Base-by-base conservation (phyloP, 2,113 vertebrate genomes). In the Rhea americana region DNA sequence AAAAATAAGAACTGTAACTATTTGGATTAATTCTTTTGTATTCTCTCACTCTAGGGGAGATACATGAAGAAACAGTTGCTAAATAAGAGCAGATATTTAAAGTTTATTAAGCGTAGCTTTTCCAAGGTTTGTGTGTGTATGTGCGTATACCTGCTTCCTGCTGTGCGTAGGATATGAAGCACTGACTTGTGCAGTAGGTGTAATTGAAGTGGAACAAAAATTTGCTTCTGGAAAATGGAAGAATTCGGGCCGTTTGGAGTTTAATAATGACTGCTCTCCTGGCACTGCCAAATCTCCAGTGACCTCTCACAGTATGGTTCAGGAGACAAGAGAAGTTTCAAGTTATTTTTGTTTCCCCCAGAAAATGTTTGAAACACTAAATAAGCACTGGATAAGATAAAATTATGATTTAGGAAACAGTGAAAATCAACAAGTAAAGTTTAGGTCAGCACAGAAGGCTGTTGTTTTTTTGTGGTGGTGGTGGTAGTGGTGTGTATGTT, bases 271-370 rank as follows among this genome's bases (percentile, higher is more conserved):
- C 32, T 88, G 39, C 62, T 79, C 30, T 53, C 91, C 35, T 61
- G 66, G 32, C 47, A n/a, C 82, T 75, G 85, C 81, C 83, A 39
- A 66, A 48, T 90, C 87, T 82, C 43, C 77, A 82, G 43, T 88
- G 73, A 94, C 88, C 82, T 93, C 88, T 78, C 61, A 37, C 62
- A 35, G 50, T 41, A 41, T 7, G 55, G 85, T 84, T 96, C 77
- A 93, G 66, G 70, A 94, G 66, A 75, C 48, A 72, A 53, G 53
- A 53, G 47, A 82, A 66, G 35, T 32, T 88, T 79, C 39, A 50
- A 82, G 80, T 89, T 91, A 67, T 79, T 93, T 94, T 90, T 90
- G 32, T 93, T 90, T 79, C 66, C 22, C 56, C 45, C 41, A 24
- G 47, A 74, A 93, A 73, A 90, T 12, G 7, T 75, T 79, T 90